Evolutionary conservation across 2,113 vertebrate species (phyloP), one percentile per base, ranked within the genome.

Genomic region (Eolophus roseicapilla): DNA sequence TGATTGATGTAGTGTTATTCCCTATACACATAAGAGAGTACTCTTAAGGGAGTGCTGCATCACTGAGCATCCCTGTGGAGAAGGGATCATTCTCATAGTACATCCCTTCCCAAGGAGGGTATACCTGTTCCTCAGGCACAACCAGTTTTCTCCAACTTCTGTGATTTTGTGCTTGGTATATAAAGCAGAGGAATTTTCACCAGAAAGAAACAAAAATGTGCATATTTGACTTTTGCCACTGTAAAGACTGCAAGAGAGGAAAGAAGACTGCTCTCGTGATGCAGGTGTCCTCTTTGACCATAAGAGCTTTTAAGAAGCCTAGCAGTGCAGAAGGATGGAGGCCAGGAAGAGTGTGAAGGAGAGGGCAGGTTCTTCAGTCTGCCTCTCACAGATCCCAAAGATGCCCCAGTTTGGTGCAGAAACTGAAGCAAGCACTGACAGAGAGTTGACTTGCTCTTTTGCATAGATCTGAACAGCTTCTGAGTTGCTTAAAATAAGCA

Each of bases 401-500:
- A 59, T 93, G 69, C 17, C 60, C 92, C 68, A 88, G 59, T 90
- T 90, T 63, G 37, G 46, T 92, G 76, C 16, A 80, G 68, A 62
- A 93, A 2, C 35, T 20, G 55, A 87, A 73, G 57, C 37, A 70
- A 41, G 18, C 68, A 25, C 25, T 73, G 68, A 47, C 65, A 74
- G 71, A 52, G 64, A 49, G 35, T 15, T 50, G 86, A 10, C 53
- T 83, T 81, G 33, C 31, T 86, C 23, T 50, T 95, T 76, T 70
- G 28, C 8, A 4, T 59, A 39, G 74, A 57, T 79, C 73, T 62
- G 73, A 60, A 24, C 46, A 70, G 53, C 46, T 73, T 68, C 43
- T 81, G 69, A 70, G 60, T 13, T 62, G 55, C 71, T 86, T 93
- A 88, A 93, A 95, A 88, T 83, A 91, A 86, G 37, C 21, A 9